Percentiles rank a stretch among this genome's conserved stretches.
phyloP scores from a whole-genome alignment of 2,797 vertebrate species.

The Gorsachius magnificus region DNA sequence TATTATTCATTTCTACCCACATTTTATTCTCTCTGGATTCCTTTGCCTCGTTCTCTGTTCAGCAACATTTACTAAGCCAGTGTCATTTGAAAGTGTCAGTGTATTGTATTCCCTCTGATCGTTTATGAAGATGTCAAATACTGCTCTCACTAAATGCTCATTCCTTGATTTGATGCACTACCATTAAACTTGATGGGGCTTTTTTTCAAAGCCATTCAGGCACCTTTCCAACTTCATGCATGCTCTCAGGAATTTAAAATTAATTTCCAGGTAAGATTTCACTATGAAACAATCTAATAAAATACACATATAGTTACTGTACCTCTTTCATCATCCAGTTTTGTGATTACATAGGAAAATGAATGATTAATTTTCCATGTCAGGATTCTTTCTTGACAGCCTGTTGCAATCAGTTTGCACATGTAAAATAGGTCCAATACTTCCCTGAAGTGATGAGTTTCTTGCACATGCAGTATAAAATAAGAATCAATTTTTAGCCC shows the following conservation, averaged over 20 bases:
- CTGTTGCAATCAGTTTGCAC: background rate
- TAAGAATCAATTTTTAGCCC: background rate
- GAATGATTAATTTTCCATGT: background rate
- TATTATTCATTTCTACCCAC: background rate
- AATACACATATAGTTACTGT: background rate
- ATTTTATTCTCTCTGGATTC: background rate
- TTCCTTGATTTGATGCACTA: background rate
- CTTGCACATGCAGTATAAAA: background rate
- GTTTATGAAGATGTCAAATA: background rate
- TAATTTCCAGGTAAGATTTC: conserved; percentile 3
- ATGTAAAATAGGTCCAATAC: background rate
- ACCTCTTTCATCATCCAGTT: background rate
- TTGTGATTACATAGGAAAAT: background rate
- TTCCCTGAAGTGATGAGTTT: background rate
- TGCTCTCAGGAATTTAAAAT: background rate
- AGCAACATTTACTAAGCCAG: background rate
- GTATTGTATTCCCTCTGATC: background rate
- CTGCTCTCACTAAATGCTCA: background rate
- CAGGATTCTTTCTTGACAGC: conserved; percentile 1
- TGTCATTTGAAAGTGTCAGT: background rate
- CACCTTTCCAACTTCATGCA: background rate
- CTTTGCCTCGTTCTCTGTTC: background rate
- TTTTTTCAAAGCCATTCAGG: background rate
- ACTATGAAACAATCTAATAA: background rate
- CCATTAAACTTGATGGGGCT: background rate